Conservation (phyloP, 1,140 invertebrate genomes). For the Drosophila novamexicana region DNA sequence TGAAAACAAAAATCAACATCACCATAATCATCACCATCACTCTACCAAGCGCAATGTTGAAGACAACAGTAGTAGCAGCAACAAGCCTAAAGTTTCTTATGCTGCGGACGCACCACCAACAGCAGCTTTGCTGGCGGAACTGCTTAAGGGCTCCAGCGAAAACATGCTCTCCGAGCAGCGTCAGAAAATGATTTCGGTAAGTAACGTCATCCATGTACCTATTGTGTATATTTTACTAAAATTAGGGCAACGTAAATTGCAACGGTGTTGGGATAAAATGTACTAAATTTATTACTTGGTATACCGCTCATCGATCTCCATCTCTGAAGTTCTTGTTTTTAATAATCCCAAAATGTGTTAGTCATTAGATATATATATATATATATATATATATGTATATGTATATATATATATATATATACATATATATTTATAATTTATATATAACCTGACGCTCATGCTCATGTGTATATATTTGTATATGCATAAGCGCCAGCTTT, state of each 20-base stretch:
- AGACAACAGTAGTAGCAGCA: constrained; percentile 39
- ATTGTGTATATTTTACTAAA: neutral
- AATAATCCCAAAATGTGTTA: constrained; percentile 2
- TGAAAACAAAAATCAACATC: constrained; percentile 53
- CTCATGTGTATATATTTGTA: neutral
- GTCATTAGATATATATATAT: constrained; percentile 16
- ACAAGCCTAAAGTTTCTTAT: constrained; percentile 42
- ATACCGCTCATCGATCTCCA: constrained; percentile 9
- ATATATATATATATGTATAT: constrained; percentile 2
- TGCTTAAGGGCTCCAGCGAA: constrained; percentile 91
- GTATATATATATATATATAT: neutral
- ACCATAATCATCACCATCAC: constrained; percentile 55
- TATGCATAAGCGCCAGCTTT: neutral
- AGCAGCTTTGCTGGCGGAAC: constrained; percentile 89
- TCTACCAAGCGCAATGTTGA: constrained; percentile 67
- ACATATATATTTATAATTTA: neutral
- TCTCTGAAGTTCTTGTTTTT: constrained; percentile 1
- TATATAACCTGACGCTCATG: neutral
- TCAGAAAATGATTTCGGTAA: constrained; percentile 78
- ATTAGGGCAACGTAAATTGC: neutral
- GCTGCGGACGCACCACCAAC: constrained; percentile 85
- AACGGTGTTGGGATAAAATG: neutral
- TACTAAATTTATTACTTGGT: neutral
- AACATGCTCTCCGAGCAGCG: constrained; percentile 86
- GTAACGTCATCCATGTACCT: constrained; percentile 21